phyloP scores from a whole-genome alignment of 92 coral and sea anemone species.

The Micromussa lordhowensis region DNA sequence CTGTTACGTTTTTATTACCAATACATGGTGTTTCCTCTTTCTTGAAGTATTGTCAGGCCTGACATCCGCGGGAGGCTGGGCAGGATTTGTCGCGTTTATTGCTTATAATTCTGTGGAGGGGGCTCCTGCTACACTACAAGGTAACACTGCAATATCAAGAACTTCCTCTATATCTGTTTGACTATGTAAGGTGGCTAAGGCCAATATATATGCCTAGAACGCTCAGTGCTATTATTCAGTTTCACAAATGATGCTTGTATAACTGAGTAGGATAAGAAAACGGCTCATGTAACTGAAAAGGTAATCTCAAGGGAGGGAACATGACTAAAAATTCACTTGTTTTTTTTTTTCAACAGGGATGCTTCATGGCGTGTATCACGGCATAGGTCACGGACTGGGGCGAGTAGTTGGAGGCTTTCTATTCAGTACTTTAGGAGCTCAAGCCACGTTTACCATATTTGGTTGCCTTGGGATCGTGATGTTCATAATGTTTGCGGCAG shows the following conservation, averaged over 20 bases:
- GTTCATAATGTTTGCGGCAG: conserved; percentile 43
- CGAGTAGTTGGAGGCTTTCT: conserved; percentile 72
- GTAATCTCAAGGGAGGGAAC: background rate
- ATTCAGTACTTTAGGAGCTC: conserved; percentile 59
- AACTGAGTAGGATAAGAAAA: background rate
- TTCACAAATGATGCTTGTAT: background rate
- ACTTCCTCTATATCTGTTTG: background rate
- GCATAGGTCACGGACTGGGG: conserved; percentile 79
- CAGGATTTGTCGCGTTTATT: conserved; percentile 74
- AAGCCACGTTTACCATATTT: conserved; percentile 63
- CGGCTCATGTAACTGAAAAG: background rate
- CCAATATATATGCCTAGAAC: background rate
- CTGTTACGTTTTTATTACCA: conserved; percentile 57
- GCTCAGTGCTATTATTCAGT: too few species aligned
- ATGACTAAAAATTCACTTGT: background rate
- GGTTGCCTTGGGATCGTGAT: conserved; percentile 50
- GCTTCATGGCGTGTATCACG: conserved; percentile 73
- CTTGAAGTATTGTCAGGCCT: conserved; percentile 77
- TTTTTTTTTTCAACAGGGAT: conserved; percentile 47
- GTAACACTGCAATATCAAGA: conserved; percentile 3
- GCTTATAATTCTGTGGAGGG: conserved; percentile 62
- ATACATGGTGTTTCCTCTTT: conserved; percentile 64
- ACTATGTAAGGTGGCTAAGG: too few species aligned
- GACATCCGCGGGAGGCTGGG: conserved; percentile 79
- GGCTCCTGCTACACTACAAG: conserved; percentile 63